These are phyloP conservation scores for Trachelus troglodyta DNA, from an alignment of 2,888 invertebrate species.

Conservation along the genomic window DNA sequence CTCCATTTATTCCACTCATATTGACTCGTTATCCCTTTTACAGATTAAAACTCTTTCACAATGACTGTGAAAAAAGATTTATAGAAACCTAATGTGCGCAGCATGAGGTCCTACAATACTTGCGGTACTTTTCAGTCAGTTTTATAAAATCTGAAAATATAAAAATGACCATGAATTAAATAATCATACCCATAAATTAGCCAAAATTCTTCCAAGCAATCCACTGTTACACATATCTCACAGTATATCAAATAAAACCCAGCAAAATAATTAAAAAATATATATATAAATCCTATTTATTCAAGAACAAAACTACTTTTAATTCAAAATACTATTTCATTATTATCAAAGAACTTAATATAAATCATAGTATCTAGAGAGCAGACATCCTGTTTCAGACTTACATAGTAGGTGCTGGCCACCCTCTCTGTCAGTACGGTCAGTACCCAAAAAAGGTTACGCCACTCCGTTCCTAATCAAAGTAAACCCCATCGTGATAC, in stretches of 20 bases:
- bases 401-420: constrained; percentile 2
- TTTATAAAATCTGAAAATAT: neutral
- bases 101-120: neutral
- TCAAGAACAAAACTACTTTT: neutral
- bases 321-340: neutral
- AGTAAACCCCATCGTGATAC: neutral
- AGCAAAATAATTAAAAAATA: neutral
- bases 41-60: neutral
- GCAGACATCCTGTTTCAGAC: neutral
- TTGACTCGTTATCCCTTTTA: constrained; percentile 2
- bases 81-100: neutral
- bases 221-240: neutral
- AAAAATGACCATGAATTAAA: neutral
- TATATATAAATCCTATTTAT: neutral
- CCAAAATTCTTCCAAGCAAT: neutral
- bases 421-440: constrained; percentile 1
- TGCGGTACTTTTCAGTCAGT: neutral
- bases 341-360: neutral
- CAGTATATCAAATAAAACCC: neutral
- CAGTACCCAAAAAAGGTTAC: constrained; percentile 6
- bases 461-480: neutral
- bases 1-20: constrained; percentile 30
- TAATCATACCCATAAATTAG: neutral
- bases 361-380: neutral
- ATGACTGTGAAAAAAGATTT: neutral